These are phyloP conservation scores for Ectropis crepuscularia DNA, from an alignment of 2,888 invertebrate genomes.

Conservation along the genomic window DNA sequence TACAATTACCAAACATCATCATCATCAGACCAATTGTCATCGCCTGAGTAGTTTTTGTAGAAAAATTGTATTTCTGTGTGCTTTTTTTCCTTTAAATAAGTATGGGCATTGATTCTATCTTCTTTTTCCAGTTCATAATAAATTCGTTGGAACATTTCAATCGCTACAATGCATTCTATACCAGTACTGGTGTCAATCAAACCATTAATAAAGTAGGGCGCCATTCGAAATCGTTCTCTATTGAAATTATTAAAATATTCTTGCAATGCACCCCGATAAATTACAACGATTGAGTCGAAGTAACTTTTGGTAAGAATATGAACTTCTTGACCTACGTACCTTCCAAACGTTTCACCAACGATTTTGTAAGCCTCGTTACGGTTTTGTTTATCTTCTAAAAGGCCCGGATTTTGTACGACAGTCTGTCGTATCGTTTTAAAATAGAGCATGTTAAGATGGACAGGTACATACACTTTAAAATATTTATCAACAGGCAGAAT, in stretches of 20 bases:
- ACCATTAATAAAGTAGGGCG: background rate
- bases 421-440: slow-evolving; percentile 57
- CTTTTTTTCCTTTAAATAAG: slow-evolving; percentile 2
- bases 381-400: background rate
- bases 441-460: slow-evolving; percentile 64
- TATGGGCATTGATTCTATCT: background rate
- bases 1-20: no score
- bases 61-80: slow-evolving; percentile 3
- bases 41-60: background rate
- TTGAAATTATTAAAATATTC: slow-evolving; percentile 2
- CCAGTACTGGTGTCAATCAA: background rate
- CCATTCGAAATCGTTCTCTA: slow-evolving; percentile 1
- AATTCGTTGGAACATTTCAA: background rate
- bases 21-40: no score
- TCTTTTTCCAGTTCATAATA: background rate
- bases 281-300: slow-evolving; percentile 6
- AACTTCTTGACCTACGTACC: background rate
- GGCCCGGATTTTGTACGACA: background rate
- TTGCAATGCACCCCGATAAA: background rate
- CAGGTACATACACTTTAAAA: slow-evolving; percentile 49
- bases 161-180: slow-evolving; percentile 4
- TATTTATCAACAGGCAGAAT: slow-evolving; percentile 55
- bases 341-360: slow-evolving; percentile 5
- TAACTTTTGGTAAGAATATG: background rate
- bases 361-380: slow-evolving; percentile 6